Evolutionary conservation across 2,888 invertebrate genomes (phyloP), one percentile per base, ranked within the genome.

Genomic region (Sphaeridia pumilis): DNA sequence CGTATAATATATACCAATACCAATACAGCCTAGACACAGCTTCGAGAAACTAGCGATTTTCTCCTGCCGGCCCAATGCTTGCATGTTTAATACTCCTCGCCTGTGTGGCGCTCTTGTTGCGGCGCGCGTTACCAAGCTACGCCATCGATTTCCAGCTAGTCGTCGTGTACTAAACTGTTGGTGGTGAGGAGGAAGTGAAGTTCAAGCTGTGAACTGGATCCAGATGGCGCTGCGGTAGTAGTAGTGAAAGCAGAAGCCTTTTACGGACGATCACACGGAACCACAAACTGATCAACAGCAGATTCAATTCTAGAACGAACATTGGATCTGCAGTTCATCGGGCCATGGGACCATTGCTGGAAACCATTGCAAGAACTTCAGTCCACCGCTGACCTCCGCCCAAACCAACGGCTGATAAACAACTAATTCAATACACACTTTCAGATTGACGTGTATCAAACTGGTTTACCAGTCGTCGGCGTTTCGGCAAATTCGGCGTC

Each of bases 271-370:
- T 25, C 26, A 27, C 35, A 41, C 27, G 41, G 5, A 25, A 41
- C 38, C 38, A 35, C 25, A 41, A 49, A 49, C 49, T 41, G 41
- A 49, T 49, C 49, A 49, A 49, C 49, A 49, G 36, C 49, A 49
- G 49, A 49, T 49, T 49, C 49, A 49, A 49, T 49, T 49, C 26
- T 41, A 36, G n/a, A 35, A 49, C 20, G 36, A 49, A 41, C 41
- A 49, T 49, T 49, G 49, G 41, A 49, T 49, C 49, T 49, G 49
- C 49, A 41, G 49, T 49, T 49, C 49, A 49, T 49, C 49, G 35
- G 49, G 49, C 27, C 49, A 25, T 36, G 49, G 41, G 27, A 49
- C 36, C 49, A 49, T 49, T 27, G 17, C 3, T 7, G 47, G 38
- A 38, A 38, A 17, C n/a, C n/a, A n/a, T n/a, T n/a, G n/a, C n/a